These are phyloP conservation scores for Dolichopus griseipennis DNA, from an alignment of 2,888 invertebrate species.

Conservation along the genomic window DNA sequence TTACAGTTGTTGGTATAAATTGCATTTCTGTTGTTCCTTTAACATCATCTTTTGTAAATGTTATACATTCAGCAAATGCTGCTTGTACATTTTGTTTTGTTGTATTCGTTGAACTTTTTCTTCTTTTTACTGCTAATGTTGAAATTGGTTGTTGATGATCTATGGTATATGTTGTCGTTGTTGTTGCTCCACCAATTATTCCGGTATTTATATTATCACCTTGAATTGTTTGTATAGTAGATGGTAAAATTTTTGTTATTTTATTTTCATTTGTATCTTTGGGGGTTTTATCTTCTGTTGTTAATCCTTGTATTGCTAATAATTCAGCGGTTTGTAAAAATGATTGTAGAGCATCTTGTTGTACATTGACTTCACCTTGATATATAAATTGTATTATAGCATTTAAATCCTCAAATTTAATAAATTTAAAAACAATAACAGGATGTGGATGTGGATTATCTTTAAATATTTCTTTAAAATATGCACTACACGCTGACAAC, in stretches of 20 bases:
- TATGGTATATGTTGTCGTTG: slow-evolving; percentile 23
- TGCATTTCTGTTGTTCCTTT: slow-evolving; percentile 31
- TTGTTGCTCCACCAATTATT: slow-evolving; percentile 13
- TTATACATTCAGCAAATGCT: slow-evolving; percentile 24
- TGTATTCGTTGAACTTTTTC: slow-evolving; percentile 2
- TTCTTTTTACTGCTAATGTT: neutral
- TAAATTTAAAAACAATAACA: slow-evolving; percentile 70
- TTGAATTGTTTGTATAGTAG: slow-evolving; percentile 37
- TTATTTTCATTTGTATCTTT: slow-evolving; percentile 32
- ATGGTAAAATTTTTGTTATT: slow-evolving; percentile 42
- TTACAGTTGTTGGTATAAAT: slow-evolving; percentile 42
- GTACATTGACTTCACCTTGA: slow-evolving; percentile 71
- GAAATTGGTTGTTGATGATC: slow-evolving; percentile 22
- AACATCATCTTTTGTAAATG: slow-evolving; percentile 29
- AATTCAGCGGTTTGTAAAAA: slow-evolving; percentile 70
- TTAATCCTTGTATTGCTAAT: slow-evolving; percentile 66
- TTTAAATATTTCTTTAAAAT: slow-evolving; percentile 63
- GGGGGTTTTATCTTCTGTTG: slow-evolving; percentile 43
- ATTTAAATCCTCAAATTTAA: slow-evolving; percentile 66
- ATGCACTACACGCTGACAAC: slow-evolving; percentile 73
- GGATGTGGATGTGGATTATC: slow-evolving; percentile 75
- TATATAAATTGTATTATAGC: slow-evolving; percentile 76
- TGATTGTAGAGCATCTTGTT: slow-evolving; percentile 67
- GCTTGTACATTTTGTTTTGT: neutral
- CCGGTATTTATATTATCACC: neutral